Base-by-base conservation (phyloP, 2,888 invertebrate species). In the Plagodis pulveraria region DNA sequence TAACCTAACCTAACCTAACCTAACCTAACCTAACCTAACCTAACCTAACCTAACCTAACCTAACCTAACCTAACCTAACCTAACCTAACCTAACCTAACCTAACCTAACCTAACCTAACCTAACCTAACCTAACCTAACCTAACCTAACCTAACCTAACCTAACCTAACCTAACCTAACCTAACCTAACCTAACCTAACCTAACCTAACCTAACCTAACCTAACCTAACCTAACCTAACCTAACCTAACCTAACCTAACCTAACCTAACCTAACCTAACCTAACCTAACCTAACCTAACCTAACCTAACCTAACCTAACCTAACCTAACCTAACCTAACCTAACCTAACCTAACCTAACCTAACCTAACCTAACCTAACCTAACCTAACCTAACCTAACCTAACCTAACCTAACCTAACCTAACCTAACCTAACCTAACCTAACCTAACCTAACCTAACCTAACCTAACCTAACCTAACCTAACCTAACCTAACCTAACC, bases 401-500 rank as follows among this genome's bases (percentile, higher is more conserved):
- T 50, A 53, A 53, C 53, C 53, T n/a, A n/a, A n/a, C n/a, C n/a
- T n/a, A n/a, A n/a, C n/a, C n/a, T n/a, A n/a, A 48, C 10, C 47
- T 34, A 46, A 35, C 35, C 35, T 35, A 35, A 35, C 35, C 63
- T 52, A 53, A 54, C 54, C 54, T 54, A 58, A 53, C 58, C 58
- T 54, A 58, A 58, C 58, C 58, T 58, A 58, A 58, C 58, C 58
- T 58, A 58, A 58, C 58, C 58, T 54, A 58, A 58, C 58, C 58
- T 58, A 58, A 58, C 63, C 58, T 58, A 58, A 58, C 58, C 58
- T 54, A 58, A 58, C 58, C 58, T 58, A 58, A 58, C 58, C 58
- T 61, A n/a, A n/a, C n/a, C n/a, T n/a, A n/a, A n/a, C n/a, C n/a
- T 35, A 64, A 64, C 64, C 64, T 60, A 64, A 64, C 64, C 64